Base-by-base conservation (phyloP, 2,888 invertebrate genomes). In the Lutraria lutraria region DNA sequence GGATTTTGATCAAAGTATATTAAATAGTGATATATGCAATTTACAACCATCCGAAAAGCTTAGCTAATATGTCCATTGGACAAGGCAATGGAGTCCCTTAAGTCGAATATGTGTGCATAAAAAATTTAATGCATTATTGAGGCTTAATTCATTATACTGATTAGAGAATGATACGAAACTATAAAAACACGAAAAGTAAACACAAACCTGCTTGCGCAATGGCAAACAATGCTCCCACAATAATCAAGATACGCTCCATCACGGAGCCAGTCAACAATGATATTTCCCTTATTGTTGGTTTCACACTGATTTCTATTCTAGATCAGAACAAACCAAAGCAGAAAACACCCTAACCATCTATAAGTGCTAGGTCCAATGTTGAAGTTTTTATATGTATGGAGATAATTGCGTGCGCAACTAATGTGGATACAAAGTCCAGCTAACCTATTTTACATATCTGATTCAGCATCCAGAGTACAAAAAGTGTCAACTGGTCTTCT, bases 341-440 rank as follows among this genome's bases (percentile, higher is more conserved):
- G 34, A 29, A 31, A 34, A 34, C 76, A 34, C 29, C 63, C 15
- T 21, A 56, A 56, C 25, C 31, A 15, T 34, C 34, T 34, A 34
- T 76, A 21, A 76, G 29, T 12, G 76, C 21, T 25, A 16, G 76
- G 76, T 76, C 31, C 76, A 76, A 76, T 76, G 76, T 76, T 76
- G 13, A 34, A 76, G 31, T 76, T 76, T 72, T 76, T 76, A 76
- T 76, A 68, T 10, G 12, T 76, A 15, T 34, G 76, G 19, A 34
- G 76, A 76, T 31, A 56, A 16, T 31, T 76, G 76, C 88, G 85
- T 88, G 88, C 88, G 88, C 88, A 84, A 68, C 84, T 53, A 72
- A 81, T 19, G 81, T 76, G 13, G 63, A 54, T 10, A 53, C 88
- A 89, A 89, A 89, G 88, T 89, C 86, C 88, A 86, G 16, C 21